Evolutionary conservation across 1,140 invertebrate species (phyloP).

Genomic region (Calliopsis andreniformis): DNA sequence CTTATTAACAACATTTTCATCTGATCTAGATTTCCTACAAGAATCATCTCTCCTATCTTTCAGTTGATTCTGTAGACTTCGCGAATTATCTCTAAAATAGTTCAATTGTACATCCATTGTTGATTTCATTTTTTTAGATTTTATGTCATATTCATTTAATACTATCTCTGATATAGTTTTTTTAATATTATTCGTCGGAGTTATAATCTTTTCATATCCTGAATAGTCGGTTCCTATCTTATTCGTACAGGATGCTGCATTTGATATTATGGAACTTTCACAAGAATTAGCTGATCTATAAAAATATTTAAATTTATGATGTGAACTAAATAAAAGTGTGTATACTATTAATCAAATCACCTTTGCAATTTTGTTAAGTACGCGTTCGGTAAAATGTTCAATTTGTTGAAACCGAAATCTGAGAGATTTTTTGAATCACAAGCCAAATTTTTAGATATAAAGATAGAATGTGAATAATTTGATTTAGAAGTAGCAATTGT

Average conservation of each 20-base stretch:
- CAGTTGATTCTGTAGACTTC: background rate
- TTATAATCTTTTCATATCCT: too few relatives aligned
- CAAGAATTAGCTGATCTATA: conserved; percentile 12
- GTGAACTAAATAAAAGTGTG: background rate
- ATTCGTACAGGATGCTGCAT: background rate
- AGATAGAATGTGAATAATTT: conserved; percentile 12
- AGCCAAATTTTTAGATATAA: conserved; percentile 11
- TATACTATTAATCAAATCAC: background rate
- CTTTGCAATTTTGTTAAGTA: background rate
- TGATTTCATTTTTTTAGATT: background rate
- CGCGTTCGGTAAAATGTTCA: background rate
- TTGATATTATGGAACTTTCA: background rate
- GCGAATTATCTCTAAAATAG: background rate
- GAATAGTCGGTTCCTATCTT: background rate
- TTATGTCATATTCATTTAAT: background rate
- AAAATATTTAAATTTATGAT: background rate
- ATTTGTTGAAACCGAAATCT: conserved; percentile 12
- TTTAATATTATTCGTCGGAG: too few relatives aligned
- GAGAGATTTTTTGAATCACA: conserved; percentile 26
- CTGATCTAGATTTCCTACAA: background rate
- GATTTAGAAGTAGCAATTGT: background rate
- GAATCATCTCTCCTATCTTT: background rate
- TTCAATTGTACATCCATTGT: conserved; percentile 3
- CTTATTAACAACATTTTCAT: background rate
- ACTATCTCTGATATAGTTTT: background rate